Evolutionary conservation across 2,888 invertebrate genomes (phyloP), one percentile per base, ranked within the genome.

Genomic region (Nomada fabriciana): DNA sequence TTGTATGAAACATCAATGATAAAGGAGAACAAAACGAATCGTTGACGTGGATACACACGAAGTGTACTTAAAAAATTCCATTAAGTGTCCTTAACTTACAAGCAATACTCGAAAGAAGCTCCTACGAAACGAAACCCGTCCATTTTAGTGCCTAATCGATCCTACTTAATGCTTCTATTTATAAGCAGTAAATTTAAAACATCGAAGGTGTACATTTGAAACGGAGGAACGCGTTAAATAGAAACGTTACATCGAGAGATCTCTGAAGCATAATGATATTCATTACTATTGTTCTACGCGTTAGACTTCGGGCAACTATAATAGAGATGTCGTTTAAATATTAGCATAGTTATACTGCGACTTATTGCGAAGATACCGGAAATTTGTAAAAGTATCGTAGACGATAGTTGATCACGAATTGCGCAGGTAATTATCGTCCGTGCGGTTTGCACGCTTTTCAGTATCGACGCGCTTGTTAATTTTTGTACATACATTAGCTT

Each of bases 401-500:
- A 47, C n/a, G 63, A 23, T 59, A 57, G 57, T 68, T 75, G 42
- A 55, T 74, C 25, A 20, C 57, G 11, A 47, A 55, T 55, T 74
- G 64, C 64, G 60, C 36, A 25, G 47, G 59, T 73, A 59, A 63
- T 73, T 59, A 59, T 53, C 25, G 60, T 73, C 36, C 59, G 59
- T 60, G 72, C 59, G 23, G 50, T 76, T 64, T 68, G 63, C 47
- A 80, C 67, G 76, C 59, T 83, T 85, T 76, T 61, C 75, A 77
- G 71, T 83, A 71, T 71, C 59, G 60, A 70, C 68, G 64, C 76
- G 81, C 70, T 80, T 91, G 90, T 92, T 92, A 89, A 92, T 92
- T 92, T 36, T 92, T 82, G 92, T 93, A 92, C 84, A 92, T 92
- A 92, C 73, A 79, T 57, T 90, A 90, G 86, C 63, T 65, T 64